Evolutionary conservation across 2,888 invertebrate species (phyloP).

Genomic region (Platycnemis pennipes): DNA sequence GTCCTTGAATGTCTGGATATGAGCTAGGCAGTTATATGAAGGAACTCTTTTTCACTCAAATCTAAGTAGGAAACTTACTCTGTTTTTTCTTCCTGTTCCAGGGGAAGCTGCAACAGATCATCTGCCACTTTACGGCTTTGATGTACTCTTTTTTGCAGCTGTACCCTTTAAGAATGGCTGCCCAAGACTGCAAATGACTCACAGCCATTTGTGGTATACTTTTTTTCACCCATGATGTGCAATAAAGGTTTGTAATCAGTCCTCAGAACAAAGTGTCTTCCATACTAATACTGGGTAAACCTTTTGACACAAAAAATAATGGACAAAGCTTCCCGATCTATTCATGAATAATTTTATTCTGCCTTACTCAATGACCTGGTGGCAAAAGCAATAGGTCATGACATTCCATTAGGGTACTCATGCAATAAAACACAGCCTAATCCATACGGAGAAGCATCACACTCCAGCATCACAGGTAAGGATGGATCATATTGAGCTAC

Average conservation of each 20-base stretch:
- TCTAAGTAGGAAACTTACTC: not conserved
- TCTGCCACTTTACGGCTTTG: not conserved
- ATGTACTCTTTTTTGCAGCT: not conserved
- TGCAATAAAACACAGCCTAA: conserved; percentile 70
- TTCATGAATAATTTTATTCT: too few species aligned
- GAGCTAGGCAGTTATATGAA: not conserved
- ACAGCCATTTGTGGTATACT: not conserved
- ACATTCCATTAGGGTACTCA: conserved; percentile 61
- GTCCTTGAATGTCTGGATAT: not conserved
- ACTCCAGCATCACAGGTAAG: conserved; percentile 72
- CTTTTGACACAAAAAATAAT: too few species aligned
- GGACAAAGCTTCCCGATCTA: too few species aligned
- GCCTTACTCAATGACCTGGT: too few species aligned
- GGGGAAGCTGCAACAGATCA: not conserved
- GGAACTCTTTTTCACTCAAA: not conserved
- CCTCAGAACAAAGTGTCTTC: too few species aligned
- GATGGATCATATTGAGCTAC: conserved; percentile 73
- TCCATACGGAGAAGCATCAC: conserved; percentile 72
- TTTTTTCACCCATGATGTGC: too few species aligned
- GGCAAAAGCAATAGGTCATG: too few species aligned
- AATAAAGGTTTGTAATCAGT: too few species aligned
- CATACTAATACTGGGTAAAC: too few species aligned
- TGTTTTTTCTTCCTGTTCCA: not conserved
- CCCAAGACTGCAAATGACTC: not conserved
- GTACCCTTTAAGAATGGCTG: not conserved